Percentiles rank a stretch among this genome's conserved stretches.
Conservation (phyloP, 2,888 invertebrate genomes). For the Blera fallax region DNA sequence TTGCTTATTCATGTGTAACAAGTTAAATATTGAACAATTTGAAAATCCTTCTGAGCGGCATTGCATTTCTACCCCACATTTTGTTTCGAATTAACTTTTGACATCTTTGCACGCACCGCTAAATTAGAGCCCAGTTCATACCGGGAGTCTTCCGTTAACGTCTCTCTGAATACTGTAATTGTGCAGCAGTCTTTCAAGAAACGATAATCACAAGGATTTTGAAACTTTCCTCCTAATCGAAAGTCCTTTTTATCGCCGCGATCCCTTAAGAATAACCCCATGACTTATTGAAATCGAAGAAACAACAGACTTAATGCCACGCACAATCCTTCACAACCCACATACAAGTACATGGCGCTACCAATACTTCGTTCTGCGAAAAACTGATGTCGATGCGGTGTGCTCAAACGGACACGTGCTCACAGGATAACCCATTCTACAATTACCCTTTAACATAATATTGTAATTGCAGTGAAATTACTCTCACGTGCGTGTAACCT, state of each 20-base stretch:
- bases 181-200: conserved; percentile 49
- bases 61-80: conserved; percentile 16
- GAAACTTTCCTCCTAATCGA: conserved; percentile 23
- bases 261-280: conserved; percentile 58
- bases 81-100: conserved; percentile 55
- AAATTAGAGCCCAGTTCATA: conserved; percentile 29
- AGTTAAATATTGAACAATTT: conserved; percentile 66
- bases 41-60: neutral
- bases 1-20: conserved; percentile 62
- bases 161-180: conserved; percentile 31
- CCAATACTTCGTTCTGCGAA: conserved; percentile 9
- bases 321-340: conserved; percentile 35
- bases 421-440: conserved; percentile 77
- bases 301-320: conserved; percentile 35
- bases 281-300: conserved; percentile 44
- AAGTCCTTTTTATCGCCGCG: conserved; percentile 19
- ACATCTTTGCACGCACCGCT: conserved; percentile 54
- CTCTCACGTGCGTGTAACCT: conserved; percentile 81
- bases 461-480: conserved; percentile 82
- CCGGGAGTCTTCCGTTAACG: neutral
- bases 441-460: conserved; percentile 81
- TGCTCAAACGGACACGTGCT: conserved; percentile 53
- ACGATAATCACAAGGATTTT: conserved; percentile 58
- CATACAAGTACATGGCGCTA: neutral
- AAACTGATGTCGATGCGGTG: conserved; percentile 18